Evolutionary conservation across 2,113 vertebrate species (phyloP), one percentile per base, ranked within the genome.

Genomic region (Choloepus hoffmanni): DNA sequence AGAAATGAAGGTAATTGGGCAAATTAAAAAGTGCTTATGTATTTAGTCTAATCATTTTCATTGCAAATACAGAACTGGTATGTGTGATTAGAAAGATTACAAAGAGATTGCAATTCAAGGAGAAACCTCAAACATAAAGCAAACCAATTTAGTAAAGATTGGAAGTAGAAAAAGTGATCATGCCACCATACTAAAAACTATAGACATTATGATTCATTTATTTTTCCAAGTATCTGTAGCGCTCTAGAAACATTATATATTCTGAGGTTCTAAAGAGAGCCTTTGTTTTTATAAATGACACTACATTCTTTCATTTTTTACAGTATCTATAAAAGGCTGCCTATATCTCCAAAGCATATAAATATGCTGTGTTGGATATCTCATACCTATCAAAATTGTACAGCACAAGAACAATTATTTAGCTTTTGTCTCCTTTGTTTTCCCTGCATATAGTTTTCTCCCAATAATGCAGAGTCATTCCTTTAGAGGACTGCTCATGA

Each of bases 11-110:
- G 40, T 50, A 93, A 86, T 48, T 48, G 12, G 12, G 24, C 7
- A 9, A 65, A 85, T 93, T 79, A 60, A 65, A 58, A 96, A 78
- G 13, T 19, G 15, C 13, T 83, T 50, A 3, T 36, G 9, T 88
- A 58, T 87, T 90, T 93, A 65, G 30, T 36, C 18, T 65, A 53
- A 93, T 36, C 40, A 90, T 65, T 87, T 95, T 93, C 24, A 72
- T 65, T 89, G 30, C 2, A 90, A 82, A 15, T 70, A 45, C 53
- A 93, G 15, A 93, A 24, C 30, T 86, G 74, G 1, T 30, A 65
- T 8, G 60, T 90, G 26, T 48, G 62, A 77, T 76, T 77, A 81
- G 72, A 83, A 50, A 86, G 26, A 82, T 83, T 86, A 55, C 14
- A 30, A 53, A 85, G 50, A 77, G 33, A 55, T 53, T 82, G 5